These are phyloP conservation scores for Dermolepida albohirtum DNA, from an alignment of 2,888 invertebrate species.

Conservation along the genomic window DNA sequence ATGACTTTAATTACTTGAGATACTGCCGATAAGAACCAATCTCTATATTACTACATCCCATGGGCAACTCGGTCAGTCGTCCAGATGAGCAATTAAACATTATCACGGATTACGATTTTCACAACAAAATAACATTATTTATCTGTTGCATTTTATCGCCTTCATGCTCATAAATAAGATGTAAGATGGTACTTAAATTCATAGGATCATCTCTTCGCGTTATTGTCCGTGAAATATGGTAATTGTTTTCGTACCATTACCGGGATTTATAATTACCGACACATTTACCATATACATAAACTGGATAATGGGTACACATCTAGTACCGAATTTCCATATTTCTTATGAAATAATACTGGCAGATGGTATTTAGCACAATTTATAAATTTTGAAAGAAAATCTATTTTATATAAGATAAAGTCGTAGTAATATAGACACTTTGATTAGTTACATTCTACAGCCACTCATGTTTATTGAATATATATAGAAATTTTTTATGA, in stretches of 20 bases:
- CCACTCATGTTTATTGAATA: too few species aligned
- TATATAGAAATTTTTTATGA: too few species aligned
- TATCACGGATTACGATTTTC: conserved; percentile 49
- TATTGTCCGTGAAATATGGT: conserved; percentile 41
- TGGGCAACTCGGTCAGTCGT: conserved; percentile 1
- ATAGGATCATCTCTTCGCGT: conserved; percentile 25
- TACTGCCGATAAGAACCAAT: conserved; percentile 43
- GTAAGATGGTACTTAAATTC: conserved; percentile 32
- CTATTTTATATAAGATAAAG: too few species aligned
- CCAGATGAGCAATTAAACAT: conserved; percentile 46
- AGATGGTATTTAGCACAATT: too few species aligned
- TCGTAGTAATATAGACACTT: too few species aligned
- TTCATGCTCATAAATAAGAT: conserved; percentile 41
- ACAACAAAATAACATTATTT: conserved; percentile 51
- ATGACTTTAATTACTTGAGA: conserved; percentile 57
- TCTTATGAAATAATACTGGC: too few species aligned
- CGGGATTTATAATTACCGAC: conserved; percentile 34
- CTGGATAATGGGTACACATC: neutral
- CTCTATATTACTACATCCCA: conserved; percentile 33
- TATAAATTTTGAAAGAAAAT: too few species aligned
- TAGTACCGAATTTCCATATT: too few species aligned
- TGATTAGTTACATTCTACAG: too few species aligned
- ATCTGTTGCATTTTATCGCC: conserved; percentile 51
- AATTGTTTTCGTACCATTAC: conserved; percentile 38
- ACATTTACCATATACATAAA: conserved; percentile 1